Percentiles rank a stretch among this genome's conserved stretches.
phyloP scores from a whole-genome alignment of 2,888 invertebrate species.

The Drosophila infuscata region DNA sequence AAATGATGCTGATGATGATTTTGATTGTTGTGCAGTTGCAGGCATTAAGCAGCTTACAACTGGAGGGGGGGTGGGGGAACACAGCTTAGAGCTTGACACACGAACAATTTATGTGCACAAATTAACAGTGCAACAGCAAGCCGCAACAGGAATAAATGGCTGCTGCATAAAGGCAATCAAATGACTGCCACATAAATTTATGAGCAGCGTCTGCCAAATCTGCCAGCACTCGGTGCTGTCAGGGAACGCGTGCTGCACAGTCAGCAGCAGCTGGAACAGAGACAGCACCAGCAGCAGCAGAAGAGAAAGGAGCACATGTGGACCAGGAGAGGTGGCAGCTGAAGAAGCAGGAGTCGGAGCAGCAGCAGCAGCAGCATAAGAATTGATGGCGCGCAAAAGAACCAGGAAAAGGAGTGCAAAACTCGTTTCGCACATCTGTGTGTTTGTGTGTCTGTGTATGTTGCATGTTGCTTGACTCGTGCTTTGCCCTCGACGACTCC shows the following conservation, averaged over 20 bases:
- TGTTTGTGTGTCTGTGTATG: conserved; percentile 2
- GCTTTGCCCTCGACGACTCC: conserved; percentile 15
- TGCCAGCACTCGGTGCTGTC: conserved; percentile 23
- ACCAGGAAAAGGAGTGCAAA: conserved; percentile 65
- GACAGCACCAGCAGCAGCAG: conserved; percentile 3
- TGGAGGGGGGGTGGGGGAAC: neutral
- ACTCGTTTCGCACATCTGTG: conserved; percentile 45
- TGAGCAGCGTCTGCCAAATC: conserved; percentile 66
- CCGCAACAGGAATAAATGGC: conserved; percentile 15
- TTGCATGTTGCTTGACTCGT: conserved; percentile 15
- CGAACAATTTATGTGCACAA: conserved; percentile 71
- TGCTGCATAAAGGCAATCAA: conserved; percentile 56
- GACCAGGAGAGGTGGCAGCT: conserved; percentile 9
- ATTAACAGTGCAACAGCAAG: conserved; percentile 50
- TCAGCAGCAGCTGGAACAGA: conserved; percentile 20
- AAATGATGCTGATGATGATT: neutral
- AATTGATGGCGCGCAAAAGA: conserved; percentile 30
- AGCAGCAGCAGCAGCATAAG: conserved; percentile 18
- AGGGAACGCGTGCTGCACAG: conserved; percentile 34
- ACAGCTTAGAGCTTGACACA: conserved; percentile 41
- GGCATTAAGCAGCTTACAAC: conserved; percentile 16
- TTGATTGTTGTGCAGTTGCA: conserved; percentile 17
- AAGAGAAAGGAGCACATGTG: conserved; percentile 6
- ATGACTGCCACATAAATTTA: conserved; percentile 76
- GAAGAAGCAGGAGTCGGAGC: conserved; percentile 8